Conservation (phyloP, 2,113 vertebrate genomes). For the Neolamprologus falcicula region DNA sequence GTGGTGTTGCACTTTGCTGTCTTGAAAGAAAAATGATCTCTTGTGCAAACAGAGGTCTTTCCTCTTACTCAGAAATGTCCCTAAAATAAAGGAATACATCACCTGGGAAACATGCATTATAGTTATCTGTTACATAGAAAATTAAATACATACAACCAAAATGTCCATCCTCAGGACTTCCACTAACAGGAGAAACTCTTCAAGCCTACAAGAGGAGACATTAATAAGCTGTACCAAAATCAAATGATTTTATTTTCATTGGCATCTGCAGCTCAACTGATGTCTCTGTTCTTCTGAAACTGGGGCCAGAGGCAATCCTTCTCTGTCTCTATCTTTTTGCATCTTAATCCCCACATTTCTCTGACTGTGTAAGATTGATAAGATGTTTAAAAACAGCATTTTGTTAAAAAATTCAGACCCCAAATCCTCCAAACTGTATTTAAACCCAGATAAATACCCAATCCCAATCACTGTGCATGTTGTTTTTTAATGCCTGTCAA, state of each 20-base stretch:
- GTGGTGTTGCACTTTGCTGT: neutral
- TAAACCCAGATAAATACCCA: neutral
- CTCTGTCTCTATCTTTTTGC: neutral
- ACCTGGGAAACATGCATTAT: neutral
- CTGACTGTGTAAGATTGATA: neutral
- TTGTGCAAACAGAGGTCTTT: neutral
- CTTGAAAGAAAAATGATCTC: neutral
- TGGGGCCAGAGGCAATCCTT: neutral
- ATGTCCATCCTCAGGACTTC: neutral
- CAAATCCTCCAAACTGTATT: neutral
- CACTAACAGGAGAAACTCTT: neutral
- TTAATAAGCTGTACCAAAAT: neutral
- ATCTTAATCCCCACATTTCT: neutral
- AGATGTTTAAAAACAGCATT: neutral
- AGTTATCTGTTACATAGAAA: neutral
- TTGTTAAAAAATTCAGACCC: neutral
- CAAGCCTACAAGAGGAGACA: neutral
- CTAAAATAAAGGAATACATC: neutral
- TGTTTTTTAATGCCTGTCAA: neutral
- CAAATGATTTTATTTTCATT: neutral
- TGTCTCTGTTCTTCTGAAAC: neutral
- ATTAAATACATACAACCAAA: neutral
- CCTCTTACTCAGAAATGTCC: neutral
- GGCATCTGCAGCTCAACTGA: neutral
- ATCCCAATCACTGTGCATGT: neutral